Evolutionary conservation across 2,888 invertebrate genomes (phyloP), one percentile per base, ranked within the genome.

Genomic region (Acronicta leporina): DNA sequence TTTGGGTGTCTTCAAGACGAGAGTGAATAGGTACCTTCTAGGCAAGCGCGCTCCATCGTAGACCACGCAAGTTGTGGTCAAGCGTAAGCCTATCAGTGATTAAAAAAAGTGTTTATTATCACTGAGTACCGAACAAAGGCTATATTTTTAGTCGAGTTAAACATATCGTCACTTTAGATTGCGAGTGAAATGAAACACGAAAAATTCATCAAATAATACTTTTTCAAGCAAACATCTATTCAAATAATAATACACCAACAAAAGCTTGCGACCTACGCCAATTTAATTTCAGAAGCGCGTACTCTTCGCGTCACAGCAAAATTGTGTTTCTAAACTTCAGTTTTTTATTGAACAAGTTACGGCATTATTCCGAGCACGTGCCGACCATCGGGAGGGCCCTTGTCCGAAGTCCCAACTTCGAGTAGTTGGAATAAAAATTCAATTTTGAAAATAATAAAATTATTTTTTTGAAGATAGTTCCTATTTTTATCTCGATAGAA

Each of bases 301-400:
- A 45, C 27, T 15, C 9, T 46, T 51, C 20, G 42, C 40, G 46
- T 63, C 46, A 63, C 49, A 52, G 56, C 56, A 72, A 75, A 38
- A 77, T 75, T 67, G 67, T 63, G 58, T 63, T 65, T 13, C 11
- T 27, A 54, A 75, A 68, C 54, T 75, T 63, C 14, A 46, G 56
- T 60, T 78, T 78, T 77, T 78, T 76, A 77, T 79, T 77, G 59
- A 66, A 68, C 51, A 69, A 75, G 63, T 77, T 64, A 10, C 27
- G 33, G 47, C 51, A 40, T 58, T 72, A 79, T 79, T 77, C 68
- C 7, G 16, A 48, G 10, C 76, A 73, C 73, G 73, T 52, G 16
- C 16, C 13, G 20, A 27, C 42, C 66, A 55, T 58, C 55, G 51
- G 47, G 33, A 51, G 48, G 9, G 46, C 54, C 45, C 58, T 67